Conservation (phyloP, 2,797 vertebrate genomes). For the Sphenopsis melanotis region DNA sequence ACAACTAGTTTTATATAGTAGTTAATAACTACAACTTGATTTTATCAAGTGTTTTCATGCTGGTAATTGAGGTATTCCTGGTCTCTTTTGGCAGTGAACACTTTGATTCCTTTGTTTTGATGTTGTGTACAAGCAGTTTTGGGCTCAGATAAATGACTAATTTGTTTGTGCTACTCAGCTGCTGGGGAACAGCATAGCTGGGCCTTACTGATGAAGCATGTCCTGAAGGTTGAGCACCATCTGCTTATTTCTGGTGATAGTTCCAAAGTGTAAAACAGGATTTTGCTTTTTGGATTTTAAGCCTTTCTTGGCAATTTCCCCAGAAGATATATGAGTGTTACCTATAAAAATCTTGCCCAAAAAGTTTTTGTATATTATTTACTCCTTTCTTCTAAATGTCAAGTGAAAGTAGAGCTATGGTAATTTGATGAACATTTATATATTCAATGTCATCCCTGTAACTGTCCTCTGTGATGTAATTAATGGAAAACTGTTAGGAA, state of each 20-base stretch:
- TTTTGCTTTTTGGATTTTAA: not conserved
- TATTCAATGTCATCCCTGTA: not conserved
- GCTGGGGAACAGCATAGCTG: not conserved
- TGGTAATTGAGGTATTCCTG: not conserved
- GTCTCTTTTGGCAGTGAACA: not conserved
- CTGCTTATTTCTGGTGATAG: conserved; percentile 13
- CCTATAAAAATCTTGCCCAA: not conserved
- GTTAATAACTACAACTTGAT: not conserved
- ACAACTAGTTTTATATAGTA: too few relatives aligned
- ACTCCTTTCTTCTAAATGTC: not conserved
- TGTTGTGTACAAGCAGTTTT: not conserved
- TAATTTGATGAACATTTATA: not conserved
- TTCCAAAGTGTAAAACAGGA: not conserved
- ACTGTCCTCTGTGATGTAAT: not conserved
- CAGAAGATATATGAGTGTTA: not conserved
- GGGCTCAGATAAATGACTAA: not conserved
- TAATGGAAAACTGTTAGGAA: not conserved
- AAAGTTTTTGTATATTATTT: not conserved
- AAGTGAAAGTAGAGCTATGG: not conserved
- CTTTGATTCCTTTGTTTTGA: not conserved
- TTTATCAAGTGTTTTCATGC: not conserved
- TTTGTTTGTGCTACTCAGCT: not conserved
- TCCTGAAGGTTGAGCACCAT: conserved; percentile 23
- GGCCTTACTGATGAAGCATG: not conserved
- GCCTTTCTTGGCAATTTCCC: not conserved